A percentile compares a stretch with the other conserved stretches of the same genome.
These are phyloP conservation scores for Palythoa grandiflora DNA, from an alignment of 92 coral and sea anemone genomes.

Conservation along the genomic window DNA sequence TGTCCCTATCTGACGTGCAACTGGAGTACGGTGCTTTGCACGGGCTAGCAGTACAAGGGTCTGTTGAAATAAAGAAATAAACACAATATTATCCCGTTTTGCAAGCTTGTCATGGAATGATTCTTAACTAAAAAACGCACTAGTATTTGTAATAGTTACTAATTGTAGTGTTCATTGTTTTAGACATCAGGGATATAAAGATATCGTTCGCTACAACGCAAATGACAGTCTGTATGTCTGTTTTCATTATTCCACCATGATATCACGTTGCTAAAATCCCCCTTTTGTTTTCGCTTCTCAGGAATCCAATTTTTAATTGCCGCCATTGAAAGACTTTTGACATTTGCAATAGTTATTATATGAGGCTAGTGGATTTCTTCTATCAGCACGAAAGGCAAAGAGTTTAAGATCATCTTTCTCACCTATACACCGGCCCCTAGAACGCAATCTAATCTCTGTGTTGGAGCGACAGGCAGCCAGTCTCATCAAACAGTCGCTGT, in stretches of 20 bases:
- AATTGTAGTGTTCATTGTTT: too few species aligned
- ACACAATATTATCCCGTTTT: not conserved
- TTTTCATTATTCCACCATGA: too few species aligned
- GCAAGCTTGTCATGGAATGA: not conserved
- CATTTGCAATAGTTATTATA: not conserved
- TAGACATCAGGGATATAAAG: too few species aligned
- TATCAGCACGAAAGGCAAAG: not conserved
- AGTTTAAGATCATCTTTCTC: not conserved
- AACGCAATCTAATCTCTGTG: not conserved
- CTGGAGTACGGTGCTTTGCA: not conserved
- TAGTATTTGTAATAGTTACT: too few species aligned
- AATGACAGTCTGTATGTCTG: too few species aligned
- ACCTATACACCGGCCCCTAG: conserved; percentile 25
- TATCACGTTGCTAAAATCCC: too few species aligned
- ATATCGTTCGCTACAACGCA: too few species aligned
- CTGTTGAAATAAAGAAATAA: not conserved
- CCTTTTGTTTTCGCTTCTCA: too few species aligned
- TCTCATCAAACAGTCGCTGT: conserved; percentile 15
- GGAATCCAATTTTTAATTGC: too few species aligned
- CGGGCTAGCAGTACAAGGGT: not conserved
- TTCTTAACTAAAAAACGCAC: too few species aligned
- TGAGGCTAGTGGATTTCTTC: not conserved
- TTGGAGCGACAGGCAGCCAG: not conserved
- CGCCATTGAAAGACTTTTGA: too few species aligned
- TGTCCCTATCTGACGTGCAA: not conserved